Percentiles rank a stretch among this genome's conserved stretches.
Evolutionary conservation across 2,888 invertebrate genomes (phyloP).

Genomic region (Hylaea fasciaria): DNA sequence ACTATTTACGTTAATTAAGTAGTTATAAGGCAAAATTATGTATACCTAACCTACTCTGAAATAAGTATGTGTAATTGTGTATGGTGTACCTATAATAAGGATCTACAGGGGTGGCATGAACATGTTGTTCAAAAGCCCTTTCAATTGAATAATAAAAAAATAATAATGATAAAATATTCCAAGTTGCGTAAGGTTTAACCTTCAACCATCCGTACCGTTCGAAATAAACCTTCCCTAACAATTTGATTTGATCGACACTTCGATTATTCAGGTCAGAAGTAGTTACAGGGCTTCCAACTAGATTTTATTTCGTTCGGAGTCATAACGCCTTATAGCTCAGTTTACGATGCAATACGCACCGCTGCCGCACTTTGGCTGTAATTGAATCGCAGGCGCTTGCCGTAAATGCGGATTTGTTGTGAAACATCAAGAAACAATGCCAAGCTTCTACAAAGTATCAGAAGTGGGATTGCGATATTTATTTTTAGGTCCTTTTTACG

Average conservation of each 20-base stretch:
- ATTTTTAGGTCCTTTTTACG: slow-evolving; percentile 45
- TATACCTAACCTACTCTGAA: too few species aligned
- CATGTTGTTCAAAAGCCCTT: too few species aligned
- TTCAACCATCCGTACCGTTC: background rate
- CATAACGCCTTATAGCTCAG: slow-evolving; percentile 72
- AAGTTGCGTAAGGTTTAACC: too few species aligned
- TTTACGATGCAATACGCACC: slow-evolving; percentile 80
- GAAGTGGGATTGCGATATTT: slow-evolving; percentile 37
- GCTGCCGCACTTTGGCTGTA: slow-evolving; percentile 75
- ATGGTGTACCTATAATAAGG: too few species aligned
- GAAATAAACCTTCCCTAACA: slow-evolving; percentile 42
- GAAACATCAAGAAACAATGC: slow-evolving; percentile 57
- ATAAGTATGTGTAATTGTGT: too few species aligned
- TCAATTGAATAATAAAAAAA: too few species aligned
- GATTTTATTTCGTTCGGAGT: slow-evolving; percentile 64
- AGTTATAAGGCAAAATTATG: too few species aligned
- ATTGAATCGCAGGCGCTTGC: slow-evolving; percentile 78
- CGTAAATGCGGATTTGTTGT: slow-evolving; percentile 67
- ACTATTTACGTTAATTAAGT: too few species aligned
- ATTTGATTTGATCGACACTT: slow-evolving; percentile 49
- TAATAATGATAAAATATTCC: too few species aligned
- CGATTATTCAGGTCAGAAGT: slow-evolving; percentile 63
- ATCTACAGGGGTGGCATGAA: too few species aligned
- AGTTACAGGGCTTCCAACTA: slow-evolving; percentile 48
- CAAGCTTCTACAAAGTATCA: slow-evolving; percentile 49